Conservation (phyloP, 2,113 vertebrate species). For the Anser cygnoides region DNA sequence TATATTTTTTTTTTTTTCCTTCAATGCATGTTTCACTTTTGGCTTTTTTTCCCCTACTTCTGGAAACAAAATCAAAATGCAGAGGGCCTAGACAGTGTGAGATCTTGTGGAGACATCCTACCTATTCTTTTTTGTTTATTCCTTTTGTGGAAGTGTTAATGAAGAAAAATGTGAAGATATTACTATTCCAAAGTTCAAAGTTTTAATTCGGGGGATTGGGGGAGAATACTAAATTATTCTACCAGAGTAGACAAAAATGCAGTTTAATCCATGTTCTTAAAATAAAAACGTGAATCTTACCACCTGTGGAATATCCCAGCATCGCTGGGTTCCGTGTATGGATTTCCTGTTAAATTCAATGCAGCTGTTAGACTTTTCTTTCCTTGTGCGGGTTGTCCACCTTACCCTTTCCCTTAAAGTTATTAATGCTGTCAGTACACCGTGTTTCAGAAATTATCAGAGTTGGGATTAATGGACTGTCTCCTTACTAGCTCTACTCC, state of each 20-base stretch:
- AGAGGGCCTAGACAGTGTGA: background rate
- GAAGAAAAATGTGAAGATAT: background rate
- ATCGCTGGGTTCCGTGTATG: background rate
- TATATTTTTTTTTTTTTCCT: background rate
- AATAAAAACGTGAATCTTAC: background rate
- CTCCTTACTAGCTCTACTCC: background rate
- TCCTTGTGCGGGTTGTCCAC: background rate
- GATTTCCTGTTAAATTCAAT: background rate
- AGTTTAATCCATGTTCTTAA: background rate
- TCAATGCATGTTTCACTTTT: accelerated
- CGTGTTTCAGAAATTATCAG: background rate
- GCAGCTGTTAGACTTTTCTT: background rate
- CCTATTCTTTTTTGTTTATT: background rate
- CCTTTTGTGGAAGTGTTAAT: background rate
- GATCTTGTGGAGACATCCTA: background rate
- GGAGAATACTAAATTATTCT: background rate
- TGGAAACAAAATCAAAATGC: background rate
- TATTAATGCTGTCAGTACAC: background rate
- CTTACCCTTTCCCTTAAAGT: background rate
- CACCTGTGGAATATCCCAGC: background rate
- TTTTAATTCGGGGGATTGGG: background rate
- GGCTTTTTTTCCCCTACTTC: background rate
- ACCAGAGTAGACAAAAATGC: background rate
- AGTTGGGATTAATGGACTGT: background rate
- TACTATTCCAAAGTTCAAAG: background rate